A percentile compares a stretch with the other conserved stretches of the same genome.
These are phyloP conservation scores for Bombycilla garrulus DNA, from an alignment of 2,113 vertebrate genomes.

Conservation along the genomic window DNA sequence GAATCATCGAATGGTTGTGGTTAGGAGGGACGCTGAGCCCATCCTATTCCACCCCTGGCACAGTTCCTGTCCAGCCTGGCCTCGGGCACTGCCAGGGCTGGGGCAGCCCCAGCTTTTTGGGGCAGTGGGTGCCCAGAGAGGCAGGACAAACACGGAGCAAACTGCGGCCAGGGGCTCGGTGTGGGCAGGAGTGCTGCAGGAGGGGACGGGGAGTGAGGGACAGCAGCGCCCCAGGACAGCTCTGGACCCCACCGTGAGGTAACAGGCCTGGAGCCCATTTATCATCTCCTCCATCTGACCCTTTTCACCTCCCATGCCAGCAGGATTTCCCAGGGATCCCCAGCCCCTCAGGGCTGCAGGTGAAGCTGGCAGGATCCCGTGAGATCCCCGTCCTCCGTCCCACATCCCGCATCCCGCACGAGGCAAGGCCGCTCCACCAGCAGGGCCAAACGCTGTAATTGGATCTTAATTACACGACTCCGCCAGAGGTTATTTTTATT, in stretches of 20 bases:
- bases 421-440: conserved; percentile 65
- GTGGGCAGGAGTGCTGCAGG: neutral
- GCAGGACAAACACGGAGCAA: neutral
- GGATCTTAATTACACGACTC: conserved; percentile 82
- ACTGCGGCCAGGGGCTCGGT: neutral
- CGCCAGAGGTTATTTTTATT: conserved; percentile 82
- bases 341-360: conserved; percentile 19
- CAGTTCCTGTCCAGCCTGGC: fast-evolving
- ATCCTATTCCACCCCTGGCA: neutral
- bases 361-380: conserved; percentile 24
- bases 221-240: conserved; percentile 63
- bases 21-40: neutral
- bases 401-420: neutral
- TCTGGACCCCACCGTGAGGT: conserved; percentile 68
- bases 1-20: neutral
- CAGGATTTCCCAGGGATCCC: conserved; percentile 57
- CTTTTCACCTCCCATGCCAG: conserved; percentile 65
- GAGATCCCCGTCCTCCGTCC: neutral
- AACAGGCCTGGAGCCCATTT: conserved; percentile 62
- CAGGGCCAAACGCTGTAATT: conserved; percentile 73
- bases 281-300: conserved; percentile 57
- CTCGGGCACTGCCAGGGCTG: neutral
- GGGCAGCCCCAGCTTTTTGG: neutral
- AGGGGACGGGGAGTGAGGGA: neutral
- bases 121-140: neutral